These are phyloP conservation scores for Cuculus canorus DNA, from an alignment of 2,797 vertebrate genomes.

Conservation along the genomic window DNA sequence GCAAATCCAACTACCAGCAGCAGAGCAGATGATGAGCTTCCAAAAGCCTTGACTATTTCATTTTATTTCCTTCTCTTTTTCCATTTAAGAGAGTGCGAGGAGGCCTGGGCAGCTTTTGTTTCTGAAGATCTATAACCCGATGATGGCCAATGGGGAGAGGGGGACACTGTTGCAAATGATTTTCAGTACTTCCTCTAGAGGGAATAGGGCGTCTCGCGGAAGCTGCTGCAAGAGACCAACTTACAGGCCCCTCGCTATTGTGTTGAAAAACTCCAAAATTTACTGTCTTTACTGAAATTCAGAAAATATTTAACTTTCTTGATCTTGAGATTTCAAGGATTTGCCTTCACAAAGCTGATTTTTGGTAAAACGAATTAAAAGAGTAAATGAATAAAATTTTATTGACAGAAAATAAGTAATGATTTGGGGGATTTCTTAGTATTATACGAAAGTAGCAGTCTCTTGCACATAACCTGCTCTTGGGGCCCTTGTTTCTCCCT, in stretches of 20 bases:
- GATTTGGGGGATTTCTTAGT: not conserved
- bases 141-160: not conserved
- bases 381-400: not conserved
- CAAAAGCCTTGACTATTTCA: not conserved
- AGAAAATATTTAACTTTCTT: not conserved
- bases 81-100: not conserved
- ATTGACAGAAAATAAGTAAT: not conserved
- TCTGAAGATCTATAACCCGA: slow-evolving; percentile 42
- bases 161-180: not conserved
- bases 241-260: not conserved
- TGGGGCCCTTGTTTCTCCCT: not conserved
- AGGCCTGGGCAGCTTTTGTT: slow-evolving; percentile 38
- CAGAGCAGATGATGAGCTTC: not conserved
- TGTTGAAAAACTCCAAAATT: slow-evolving; percentile 42
- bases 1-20: not conserved
- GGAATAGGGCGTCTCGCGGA: not conserved
- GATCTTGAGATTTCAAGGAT: not conserved
- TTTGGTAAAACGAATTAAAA: not conserved
- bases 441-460: not conserved
- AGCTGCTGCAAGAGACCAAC: not conserved
- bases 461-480: not conserved
- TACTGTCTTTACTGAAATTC: slow-evolving; percentile 13
- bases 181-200: slow-evolving; percentile 44
- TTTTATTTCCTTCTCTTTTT: not conserved
- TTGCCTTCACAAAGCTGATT: not conserved